Evolutionary conservation across 1,140 invertebrate species (phyloP).

Genomic region (Orchestia grillus): DNA sequence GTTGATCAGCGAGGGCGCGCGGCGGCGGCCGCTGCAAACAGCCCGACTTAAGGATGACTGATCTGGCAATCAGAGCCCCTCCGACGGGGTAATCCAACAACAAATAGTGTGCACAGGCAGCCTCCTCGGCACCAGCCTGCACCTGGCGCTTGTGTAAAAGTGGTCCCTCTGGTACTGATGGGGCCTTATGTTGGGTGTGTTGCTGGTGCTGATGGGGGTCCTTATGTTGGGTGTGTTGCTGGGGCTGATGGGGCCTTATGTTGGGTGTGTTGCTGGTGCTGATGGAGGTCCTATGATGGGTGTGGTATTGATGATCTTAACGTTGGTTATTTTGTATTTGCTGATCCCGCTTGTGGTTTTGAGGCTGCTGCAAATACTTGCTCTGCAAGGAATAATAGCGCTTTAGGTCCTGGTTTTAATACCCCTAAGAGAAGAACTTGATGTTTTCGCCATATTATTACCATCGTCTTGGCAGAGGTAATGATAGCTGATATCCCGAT

Average conservation of each 20-base stretch:
- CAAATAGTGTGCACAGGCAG: not conserved
- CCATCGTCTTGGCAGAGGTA: not conserved
- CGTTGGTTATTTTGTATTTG: not conserved
- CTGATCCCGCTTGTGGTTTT: not conserved
- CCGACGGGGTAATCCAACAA: constrained; percentile 24
- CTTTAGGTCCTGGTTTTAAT: too few relatives aligned
- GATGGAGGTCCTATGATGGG: not conserved
- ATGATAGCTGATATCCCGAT: not conserved
- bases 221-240: not conserved
- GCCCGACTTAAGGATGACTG: constrained; percentile 40
- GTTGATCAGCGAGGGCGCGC: not conserved
- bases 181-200: not conserved
- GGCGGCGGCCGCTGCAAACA: not conserved
- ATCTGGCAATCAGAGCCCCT: constrained; percentile 34
- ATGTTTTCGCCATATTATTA: not conserved
- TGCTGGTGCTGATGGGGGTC: not conserved
- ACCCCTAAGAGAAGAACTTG: too few relatives aligned
- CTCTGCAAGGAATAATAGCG: too few relatives aligned
- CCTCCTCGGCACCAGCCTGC: not conserved
- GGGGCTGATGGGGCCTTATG: not conserved
- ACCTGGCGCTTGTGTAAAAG: not conserved
- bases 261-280: not conserved
- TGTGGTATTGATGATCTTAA: not conserved
- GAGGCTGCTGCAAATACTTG: too few relatives aligned
- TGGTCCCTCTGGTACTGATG: not conserved